Conservation (phyloP, 1,140 invertebrate species). For the Drosophila nigromelanica region DNA sequence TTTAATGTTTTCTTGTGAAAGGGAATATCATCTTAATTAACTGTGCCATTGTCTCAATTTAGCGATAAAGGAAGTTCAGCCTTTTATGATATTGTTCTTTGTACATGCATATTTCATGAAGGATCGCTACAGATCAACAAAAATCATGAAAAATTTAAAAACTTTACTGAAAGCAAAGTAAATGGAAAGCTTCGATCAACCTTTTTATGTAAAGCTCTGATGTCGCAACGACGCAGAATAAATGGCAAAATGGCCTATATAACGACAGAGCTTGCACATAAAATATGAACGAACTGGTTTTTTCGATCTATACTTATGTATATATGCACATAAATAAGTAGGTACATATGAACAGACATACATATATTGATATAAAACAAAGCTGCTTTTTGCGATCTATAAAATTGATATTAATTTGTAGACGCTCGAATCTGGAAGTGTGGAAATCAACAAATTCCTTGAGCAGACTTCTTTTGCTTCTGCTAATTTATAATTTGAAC, state of each 20-base stretch:
- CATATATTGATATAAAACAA: not conserved
- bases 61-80: constrained; percentile 28
- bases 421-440: constrained; percentile 9
- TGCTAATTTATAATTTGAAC: constrained; percentile 44
- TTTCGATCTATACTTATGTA: constrained; percentile 15
- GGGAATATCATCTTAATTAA: not conserved
- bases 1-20: not conserved
- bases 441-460: constrained; percentile 7
- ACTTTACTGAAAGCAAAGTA: not conserved
- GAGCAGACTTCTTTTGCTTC: constrained; percentile 8
- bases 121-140: too few relatives aligned
- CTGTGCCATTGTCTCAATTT: constrained; percentile 17
- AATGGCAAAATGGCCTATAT: constrained; percentile 28
- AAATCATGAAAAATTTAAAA: too few relatives aligned
- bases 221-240: constrained; percentile 4
- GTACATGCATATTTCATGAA: constrained; percentile 60
- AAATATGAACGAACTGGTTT: constrained; percentile 43
- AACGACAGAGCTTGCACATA: constrained; percentile 36
- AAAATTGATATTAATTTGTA: constrained; percentile 19
- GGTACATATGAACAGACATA: not conserved
- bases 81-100: constrained; percentile 19
- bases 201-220: constrained; percentile 11
- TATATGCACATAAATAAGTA: constrained; percentile 14
- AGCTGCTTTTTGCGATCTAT: constrained; percentile 2
- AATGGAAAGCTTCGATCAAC: not conserved